Evolutionary conservation across 2,797 vertebrate species (phyloP).

Genomic region (Rhinichthys osculus): DNA sequence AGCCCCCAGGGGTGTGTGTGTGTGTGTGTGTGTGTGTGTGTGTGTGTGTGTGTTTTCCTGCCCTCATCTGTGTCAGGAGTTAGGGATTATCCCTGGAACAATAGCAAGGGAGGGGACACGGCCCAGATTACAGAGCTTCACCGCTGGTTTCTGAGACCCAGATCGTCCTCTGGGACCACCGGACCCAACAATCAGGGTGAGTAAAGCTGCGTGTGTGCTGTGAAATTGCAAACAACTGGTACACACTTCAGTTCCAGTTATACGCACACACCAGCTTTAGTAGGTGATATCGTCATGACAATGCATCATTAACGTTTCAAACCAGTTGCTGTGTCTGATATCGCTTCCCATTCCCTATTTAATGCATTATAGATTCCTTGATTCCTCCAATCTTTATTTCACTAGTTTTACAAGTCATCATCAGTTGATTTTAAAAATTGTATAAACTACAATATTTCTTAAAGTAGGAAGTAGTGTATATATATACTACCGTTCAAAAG

Average conservation of each 20-base stretch:
- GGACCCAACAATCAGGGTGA: neutral
- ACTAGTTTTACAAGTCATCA: neutral
- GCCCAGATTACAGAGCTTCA: conserved; percentile 8
- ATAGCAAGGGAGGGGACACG: conserved; percentile 25
- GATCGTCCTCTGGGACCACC: conserved; percentile 25
- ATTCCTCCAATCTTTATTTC: neutral
- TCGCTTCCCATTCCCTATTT: neutral
- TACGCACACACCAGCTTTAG: conserved; percentile 6
- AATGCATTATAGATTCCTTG: neutral
- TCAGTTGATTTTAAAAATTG: neutral
- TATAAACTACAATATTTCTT: neutral
- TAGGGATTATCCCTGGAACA: conserved; percentile 36
- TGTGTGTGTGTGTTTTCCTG: conserved; percentile 65
- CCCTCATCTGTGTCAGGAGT: conserved; percentile 27
- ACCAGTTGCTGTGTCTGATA: neutral
- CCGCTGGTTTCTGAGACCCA: conserved; percentile 13
- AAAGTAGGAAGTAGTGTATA: too few relatives aligned
- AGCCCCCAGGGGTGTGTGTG: conserved; percentile 78
- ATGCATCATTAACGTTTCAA: neutral
- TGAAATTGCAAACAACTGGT: conserved; percentile 6
- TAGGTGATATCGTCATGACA: neutral
- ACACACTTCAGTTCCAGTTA: conserved; percentile 5
- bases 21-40: conserved; percentile 81
- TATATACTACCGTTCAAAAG: neutral
- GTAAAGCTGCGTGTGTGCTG: neutral